Evolutionary conservation across 2,888 invertebrate genomes (phyloP).

Genomic region (Drosophila setosimentum): DNA sequence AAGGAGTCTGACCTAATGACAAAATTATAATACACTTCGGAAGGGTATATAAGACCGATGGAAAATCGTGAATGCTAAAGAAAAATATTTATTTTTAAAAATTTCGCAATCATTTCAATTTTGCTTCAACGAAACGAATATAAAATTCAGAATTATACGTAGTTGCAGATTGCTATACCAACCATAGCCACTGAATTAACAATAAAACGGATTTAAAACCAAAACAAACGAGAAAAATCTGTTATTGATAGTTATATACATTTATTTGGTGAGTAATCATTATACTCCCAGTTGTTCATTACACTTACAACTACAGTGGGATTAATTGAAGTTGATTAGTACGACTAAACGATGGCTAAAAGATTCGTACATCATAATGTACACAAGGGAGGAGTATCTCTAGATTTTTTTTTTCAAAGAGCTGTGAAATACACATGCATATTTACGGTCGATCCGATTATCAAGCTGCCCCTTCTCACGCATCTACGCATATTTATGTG

Average conservation of each 20-base stretch:
- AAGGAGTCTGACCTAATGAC: too few species aligned
- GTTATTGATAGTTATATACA: conserved; percentile 45
- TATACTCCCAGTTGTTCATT: conserved; percentile 30
- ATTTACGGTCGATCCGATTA: not conserved
- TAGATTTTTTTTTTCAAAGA: not conserved
- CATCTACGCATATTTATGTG: not conserved
- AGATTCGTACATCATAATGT: not conserved
- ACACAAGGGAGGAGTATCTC: not conserved
- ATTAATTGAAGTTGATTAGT: not conserved
- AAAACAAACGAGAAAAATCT: conserved; percentile 33
- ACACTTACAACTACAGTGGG: not conserved
- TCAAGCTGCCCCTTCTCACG: not conserved
- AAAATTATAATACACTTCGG: not conserved
- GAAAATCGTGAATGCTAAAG: conserved; percentile 65
- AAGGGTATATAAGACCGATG: not conserved
- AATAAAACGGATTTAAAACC: conserved; percentile 52
- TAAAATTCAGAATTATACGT: conserved; percentile 32
- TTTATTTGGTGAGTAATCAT: conserved; percentile 66
- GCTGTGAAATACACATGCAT: not conserved
- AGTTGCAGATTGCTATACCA: conserved; percentile 31
- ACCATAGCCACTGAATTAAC: conserved; percentile 34
- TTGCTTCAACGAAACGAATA: conserved; percentile 62
- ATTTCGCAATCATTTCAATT: conserved; percentile 76
- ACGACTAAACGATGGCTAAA: not conserved
- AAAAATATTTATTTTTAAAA: conserved; percentile 79